A percentile compares a stretch with the other conserved stretches of the same genome.
Conservation (phyloP, 1,140 invertebrate species). For the Cyclargus thomasi region DNA sequence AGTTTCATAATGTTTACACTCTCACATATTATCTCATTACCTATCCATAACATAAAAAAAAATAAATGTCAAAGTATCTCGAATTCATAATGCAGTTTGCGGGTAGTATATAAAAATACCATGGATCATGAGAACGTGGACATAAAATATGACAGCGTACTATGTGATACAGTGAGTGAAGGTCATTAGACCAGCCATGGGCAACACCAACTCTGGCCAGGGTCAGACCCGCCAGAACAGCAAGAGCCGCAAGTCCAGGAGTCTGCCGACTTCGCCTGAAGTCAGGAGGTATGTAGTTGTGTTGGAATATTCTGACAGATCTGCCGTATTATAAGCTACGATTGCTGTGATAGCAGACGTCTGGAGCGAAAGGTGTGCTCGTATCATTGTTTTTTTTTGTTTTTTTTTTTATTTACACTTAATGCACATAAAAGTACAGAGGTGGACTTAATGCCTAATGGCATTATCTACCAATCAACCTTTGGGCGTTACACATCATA, state of each 20-base stretch:
- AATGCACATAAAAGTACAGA: too few relatives aligned
- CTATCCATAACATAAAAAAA: background rate
- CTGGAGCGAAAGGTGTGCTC: too few relatives aligned
- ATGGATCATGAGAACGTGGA: too few relatives aligned
- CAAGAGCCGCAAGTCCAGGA: constrained; percentile 66
- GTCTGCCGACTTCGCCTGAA: constrained; percentile 71
- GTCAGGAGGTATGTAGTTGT: constrained; percentile 58
- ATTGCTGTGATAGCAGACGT: too few relatives aligned
- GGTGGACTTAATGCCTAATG: too few relatives aligned
- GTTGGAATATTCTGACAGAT: too few relatives aligned
- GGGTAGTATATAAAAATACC: background rate
- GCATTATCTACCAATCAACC: too few relatives aligned
- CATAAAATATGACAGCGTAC: background rate
- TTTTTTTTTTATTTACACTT: too few relatives aligned
- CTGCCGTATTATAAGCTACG: too few relatives aligned
- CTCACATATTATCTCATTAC: background rate
- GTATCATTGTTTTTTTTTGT: too few relatives aligned
- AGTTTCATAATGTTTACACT: background rate
- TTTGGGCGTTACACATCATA: too few relatives aligned
- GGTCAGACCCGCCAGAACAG: constrained; percentile 49
- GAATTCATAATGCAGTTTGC: background rate
- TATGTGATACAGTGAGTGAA: constrained; percentile 16
- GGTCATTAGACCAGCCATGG: constrained; percentile 40
- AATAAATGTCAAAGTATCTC: background rate
- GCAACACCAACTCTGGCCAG: constrained; percentile 64